Evolutionary conservation across 2,113 vertebrate genomes (phyloP).

Genomic region (Oophaga pumilio): DNA sequence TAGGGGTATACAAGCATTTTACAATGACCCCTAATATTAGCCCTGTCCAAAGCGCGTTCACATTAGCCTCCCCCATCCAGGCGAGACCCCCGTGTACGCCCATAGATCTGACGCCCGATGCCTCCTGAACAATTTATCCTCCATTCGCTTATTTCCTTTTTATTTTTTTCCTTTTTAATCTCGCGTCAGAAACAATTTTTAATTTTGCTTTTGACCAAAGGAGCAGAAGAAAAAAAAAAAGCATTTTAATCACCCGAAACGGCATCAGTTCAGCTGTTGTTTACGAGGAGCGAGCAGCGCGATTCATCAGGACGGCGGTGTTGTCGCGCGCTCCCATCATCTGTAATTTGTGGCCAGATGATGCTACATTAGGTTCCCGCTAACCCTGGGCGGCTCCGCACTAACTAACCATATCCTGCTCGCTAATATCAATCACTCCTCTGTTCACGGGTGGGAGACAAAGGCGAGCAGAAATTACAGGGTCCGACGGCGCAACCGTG

Average conservation of each 20-base stretch:
- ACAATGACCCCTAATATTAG: no score
- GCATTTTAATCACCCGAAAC: conserved; percentile 1
- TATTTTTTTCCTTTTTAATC: not conserved
- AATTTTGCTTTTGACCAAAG: conserved; percentile 21
- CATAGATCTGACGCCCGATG: not conserved
- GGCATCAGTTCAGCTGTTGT: conserved; percentile 19
- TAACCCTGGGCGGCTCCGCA: conserved; percentile 23
- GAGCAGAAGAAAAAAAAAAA: not conserved
- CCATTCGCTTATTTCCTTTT: not conserved
- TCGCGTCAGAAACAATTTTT: conserved; percentile 10
- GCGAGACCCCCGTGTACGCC: no score
- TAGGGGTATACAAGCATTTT: no score
- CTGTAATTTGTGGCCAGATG: conserved; percentile 37
- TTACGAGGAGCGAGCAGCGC: conserved; percentile 3
- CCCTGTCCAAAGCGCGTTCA: no score
- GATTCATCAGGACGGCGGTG: conserved; percentile 3
- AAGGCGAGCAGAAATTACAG: conserved; percentile 16
- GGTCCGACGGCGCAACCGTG: not conserved
- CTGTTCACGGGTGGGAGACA: conserved; percentile 39
- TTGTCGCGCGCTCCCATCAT: not conserved
- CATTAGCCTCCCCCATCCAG: no score
- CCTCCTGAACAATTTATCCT: not conserved
- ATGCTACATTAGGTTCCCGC: conserved; percentile 34
- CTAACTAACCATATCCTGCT: conserved; percentile 44
- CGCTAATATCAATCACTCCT: conserved; percentile 31